Base-by-base conservation (phyloP, 2,113 vertebrate species). In the Ptychochromis oligacanthus region DNA sequence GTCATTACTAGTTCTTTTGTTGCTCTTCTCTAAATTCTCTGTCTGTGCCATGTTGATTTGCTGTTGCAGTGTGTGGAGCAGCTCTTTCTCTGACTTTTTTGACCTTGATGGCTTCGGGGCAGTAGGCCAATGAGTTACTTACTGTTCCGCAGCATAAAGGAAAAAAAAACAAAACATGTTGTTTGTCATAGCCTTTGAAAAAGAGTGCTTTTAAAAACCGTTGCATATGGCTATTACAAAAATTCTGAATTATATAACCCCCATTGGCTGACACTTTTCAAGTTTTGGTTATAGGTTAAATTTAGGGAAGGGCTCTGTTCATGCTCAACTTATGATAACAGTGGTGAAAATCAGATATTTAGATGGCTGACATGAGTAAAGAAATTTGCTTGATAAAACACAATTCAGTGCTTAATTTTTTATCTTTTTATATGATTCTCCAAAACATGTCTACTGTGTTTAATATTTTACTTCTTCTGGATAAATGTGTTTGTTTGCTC, bases 1-100 rank as follows among this genome's bases (percentile, higher is more conserved):
- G 77, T 82, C 26, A 55, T 89, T 80, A 80, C 81, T 24, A 80
- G 31, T 75, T 67, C 2, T 86, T 85, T 84, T 88, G 72, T 86
- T 59, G 13, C n/a, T 17, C 40, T 18, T 38, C 26, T 62, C 67
- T 88, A 43, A 26, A 20, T 64, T n/a, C 36, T 61, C 26, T 75
- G 38, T 72, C 18, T 60, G 7, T 76, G 34, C 26, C 60, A 18
- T 36, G 72, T 62, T 61, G 75, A 82, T 87, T 55, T 85, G 61
- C 56, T 64, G 77, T 34, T 36, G n/a, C n/a, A 31, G 34, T 38
- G 22, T 80, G 58, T 79, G 4, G 1, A 72, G 18, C 74, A 61
- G 43, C 75, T 81, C 34, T 31, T 17, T 14, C 43, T 65, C 55
- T 74, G 75, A 82, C 58, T 52, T 58, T 55, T 77, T 49, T 74